phyloP scores from a whole-genome alignment of 2,797 vertebrate genomes.

The Sarcoramphus papa region DNA sequence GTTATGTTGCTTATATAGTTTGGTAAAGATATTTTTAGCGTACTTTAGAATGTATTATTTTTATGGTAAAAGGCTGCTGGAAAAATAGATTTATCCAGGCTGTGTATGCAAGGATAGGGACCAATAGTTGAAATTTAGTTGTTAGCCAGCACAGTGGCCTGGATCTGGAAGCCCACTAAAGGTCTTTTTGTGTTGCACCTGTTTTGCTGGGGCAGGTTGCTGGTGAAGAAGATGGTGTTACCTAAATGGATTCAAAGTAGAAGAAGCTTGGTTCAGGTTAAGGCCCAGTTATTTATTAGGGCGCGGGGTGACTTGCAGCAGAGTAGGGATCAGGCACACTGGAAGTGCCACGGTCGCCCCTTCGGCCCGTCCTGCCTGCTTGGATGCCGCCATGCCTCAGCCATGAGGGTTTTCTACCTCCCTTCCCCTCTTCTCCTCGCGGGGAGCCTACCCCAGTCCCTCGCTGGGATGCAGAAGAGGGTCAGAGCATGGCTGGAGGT shows the following conservation, averaged over 20 bases:
- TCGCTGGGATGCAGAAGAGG: neutral
- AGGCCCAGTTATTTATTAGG: neutral
- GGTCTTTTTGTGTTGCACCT: neutral
- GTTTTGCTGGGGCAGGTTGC: neutral
- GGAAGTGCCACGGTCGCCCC: neutral
- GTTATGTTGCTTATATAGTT: neutral
- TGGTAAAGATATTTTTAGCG: neutral
- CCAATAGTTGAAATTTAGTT: neutral
- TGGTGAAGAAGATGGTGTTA: neutral
- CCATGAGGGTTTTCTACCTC: neutral
- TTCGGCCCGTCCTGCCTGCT: neutral
- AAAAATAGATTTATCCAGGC: neutral
- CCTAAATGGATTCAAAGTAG: neutral
- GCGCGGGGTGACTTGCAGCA: neutral
- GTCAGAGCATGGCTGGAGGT: neutral
- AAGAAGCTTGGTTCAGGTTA: neutral
- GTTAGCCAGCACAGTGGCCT: neutral
- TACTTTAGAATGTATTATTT: neutral
- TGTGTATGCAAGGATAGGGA: neutral
- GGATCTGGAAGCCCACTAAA: neutral
- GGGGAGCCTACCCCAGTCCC: neutral
- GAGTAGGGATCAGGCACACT: neutral
- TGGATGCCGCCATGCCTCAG: neutral
- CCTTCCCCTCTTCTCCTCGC: neutral
- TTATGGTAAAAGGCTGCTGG: neutral